These are phyloP conservation scores for Lissocephala sabroskyi DNA, from an alignment of 2,888 invertebrate genomes.

Conservation along the genomic window DNA sequence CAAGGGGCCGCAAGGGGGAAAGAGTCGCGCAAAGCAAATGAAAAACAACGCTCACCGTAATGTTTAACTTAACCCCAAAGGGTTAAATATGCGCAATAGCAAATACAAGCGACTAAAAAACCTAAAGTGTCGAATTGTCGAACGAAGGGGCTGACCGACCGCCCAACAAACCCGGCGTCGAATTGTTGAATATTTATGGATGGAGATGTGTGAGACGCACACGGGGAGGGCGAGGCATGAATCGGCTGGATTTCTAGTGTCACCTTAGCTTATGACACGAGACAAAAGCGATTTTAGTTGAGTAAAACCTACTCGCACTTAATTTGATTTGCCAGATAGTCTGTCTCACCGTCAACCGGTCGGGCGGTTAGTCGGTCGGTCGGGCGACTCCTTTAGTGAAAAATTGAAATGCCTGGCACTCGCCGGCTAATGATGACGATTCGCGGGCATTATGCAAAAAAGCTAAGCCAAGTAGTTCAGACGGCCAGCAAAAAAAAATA, in stretches of 20 bases:
- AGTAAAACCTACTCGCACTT: constrained; percentile 21
- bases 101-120: constrained; percentile 29
- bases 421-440: constrained; percentile 11
- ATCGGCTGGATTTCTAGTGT: constrained; percentile 30
- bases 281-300: constrained; percentile 25
- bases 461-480: constrained; percentile 14
- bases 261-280: constrained; percentile 48
- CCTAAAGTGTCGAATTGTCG: background rate
- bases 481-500: too few species aligned
- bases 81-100: constrained; percentile 58
- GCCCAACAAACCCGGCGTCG: constrained; percentile 21
- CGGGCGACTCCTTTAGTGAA: background rate
- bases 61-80: constrained; percentile 58
- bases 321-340: constrained; percentile 24
- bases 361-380: background rate
- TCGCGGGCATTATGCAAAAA: constrained; percentile 30
- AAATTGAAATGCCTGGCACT: background rate
- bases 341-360: constrained; percentile 6
- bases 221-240: constrained; percentile 6
- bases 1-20: too few species aligned
- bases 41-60: constrained; percentile 42
- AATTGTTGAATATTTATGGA: constrained; percentile 59
- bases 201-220: constrained; percentile 5
- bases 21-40: too few species aligned
- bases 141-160: constrained; percentile 8